Base-by-base conservation (phyloP, 2,888 invertebrate genomes). In the Troglohyphantes excavatus region DNA sequence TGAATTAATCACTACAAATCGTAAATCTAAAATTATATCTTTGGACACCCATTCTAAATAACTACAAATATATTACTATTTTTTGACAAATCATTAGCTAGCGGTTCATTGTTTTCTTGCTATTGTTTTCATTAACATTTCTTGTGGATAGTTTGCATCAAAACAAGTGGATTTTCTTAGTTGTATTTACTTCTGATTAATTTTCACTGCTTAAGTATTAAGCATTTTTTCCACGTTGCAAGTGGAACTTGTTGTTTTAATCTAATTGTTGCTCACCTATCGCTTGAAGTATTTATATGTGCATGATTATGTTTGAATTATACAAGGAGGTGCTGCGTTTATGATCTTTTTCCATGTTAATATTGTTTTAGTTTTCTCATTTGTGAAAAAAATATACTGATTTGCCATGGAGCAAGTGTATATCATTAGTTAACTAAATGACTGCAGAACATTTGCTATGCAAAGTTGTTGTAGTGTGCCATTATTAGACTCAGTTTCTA, bases 401-500 rank as follows among this genome's bases (percentile, higher is more conserved):
- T 89, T 76, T 89, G 76, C 61, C 68, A 61, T 59, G n/a, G 21
- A 61, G 85, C 78, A 86, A 78, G 46, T 79, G 43, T 79, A 59
- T 82, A 82, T 76, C 59, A 76, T 82, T 89, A 89, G 88, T 76
- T 65, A 53, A 81, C 81, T 89, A 89, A 82, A 73, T 89, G 88
- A 89, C 75, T 82, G 88, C 81, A 61, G 72, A 68, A 89, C 76
- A 89, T 89, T 89, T 89, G 88, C 88, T 82, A 89, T 89, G 88
- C 88, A 89, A 89, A 89, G 76, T 89, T 89, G 87, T 81, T 88
- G 82, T 89, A 89, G 88, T 89, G 88, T 89, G 88, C 88, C 88
- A 89, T 89, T 82, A 89, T 82, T 86, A 86, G 82, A 89, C 68
- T 87, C 88, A 89, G 82, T 89, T 89, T 82, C 88, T 89, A 89